phyloP scores from a whole-genome alignment of 2,113 vertebrate species.

The Callipepla squamata region DNA sequence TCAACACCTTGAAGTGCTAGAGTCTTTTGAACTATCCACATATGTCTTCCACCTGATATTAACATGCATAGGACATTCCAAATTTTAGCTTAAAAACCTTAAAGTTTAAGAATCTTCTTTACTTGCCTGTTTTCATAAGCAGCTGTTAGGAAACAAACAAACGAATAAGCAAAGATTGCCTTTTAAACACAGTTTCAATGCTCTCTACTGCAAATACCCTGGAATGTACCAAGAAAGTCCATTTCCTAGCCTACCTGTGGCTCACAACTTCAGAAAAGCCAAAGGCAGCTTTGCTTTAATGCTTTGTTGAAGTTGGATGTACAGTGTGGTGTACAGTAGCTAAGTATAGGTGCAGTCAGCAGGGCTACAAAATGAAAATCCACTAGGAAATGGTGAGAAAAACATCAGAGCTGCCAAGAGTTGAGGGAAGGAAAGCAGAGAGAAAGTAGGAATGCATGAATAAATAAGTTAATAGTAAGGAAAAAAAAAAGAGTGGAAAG shows the following conservation, averaged over 20 bases:
- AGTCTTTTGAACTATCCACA: neutral
- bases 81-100: neutral
- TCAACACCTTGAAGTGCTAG: neutral
- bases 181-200: neutral
- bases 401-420: neutral
- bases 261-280: neutral
- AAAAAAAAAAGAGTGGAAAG: neutral
- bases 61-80: neutral
- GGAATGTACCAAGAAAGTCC: neutral
- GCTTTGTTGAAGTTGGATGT: neutral
- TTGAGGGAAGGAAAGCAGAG: fast-evolving
- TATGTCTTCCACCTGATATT: neutral
- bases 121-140: neutral
- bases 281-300: fast-evolving
- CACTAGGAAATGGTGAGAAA: fast-evolving
- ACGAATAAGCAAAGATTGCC: neutral
- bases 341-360: neutral
- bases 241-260: neutral
- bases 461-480: neutral
- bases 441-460: neutral
- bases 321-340: no score
- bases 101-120: neutral
- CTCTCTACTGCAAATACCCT: neutral
- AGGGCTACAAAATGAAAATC: neutral
- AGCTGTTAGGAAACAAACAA: neutral